phyloP scores from a whole-genome alignment of 1,140 invertebrate species.

The Caerostris darwini region DNA sequence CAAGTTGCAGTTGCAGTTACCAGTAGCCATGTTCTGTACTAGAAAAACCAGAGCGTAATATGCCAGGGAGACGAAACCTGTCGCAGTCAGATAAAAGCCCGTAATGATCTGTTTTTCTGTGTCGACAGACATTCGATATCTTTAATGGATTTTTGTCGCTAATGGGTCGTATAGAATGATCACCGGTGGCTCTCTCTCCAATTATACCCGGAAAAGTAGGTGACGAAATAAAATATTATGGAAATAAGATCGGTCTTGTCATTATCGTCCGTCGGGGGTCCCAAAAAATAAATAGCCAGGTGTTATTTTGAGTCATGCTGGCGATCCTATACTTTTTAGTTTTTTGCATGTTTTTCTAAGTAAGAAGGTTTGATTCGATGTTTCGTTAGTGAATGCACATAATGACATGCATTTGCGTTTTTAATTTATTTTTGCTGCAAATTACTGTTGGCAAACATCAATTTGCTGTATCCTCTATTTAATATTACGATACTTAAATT shows the following conservation, averaged over 20 bases:
- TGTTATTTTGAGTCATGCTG: background rate
- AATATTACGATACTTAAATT: too few species aligned
- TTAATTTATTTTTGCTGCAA: too few species aligned
- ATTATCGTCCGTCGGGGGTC: constrained; percentile 18
- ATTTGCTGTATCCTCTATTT: too few species aligned
- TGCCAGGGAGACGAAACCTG: background rate
- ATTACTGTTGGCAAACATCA: too few species aligned
- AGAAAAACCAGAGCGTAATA: background rate
- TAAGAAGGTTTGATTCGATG: background rate
- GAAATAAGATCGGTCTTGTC: constrained; percentile 40
- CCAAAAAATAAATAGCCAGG: constrained; percentile 17
- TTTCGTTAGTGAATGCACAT: background rate
- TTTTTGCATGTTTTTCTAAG: too few species aligned
- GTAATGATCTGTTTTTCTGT: background rate
- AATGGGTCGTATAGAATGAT: constrained; percentile 26
- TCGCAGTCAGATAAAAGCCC: background rate
- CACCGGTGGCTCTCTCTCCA: constrained; percentile 11
- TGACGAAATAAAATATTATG: constrained; percentile 65
- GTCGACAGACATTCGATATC: background rate
- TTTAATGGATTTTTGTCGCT: background rate
- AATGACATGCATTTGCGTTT: background rate
- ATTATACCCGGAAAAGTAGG: constrained; percentile 36
- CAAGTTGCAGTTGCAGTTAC: too few species aligned
- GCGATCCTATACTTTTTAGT: background rate
- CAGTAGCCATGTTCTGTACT: background rate